Base-by-base conservation (phyloP, 92 coral and sea anemone species). In the Porites rus region DNA sequence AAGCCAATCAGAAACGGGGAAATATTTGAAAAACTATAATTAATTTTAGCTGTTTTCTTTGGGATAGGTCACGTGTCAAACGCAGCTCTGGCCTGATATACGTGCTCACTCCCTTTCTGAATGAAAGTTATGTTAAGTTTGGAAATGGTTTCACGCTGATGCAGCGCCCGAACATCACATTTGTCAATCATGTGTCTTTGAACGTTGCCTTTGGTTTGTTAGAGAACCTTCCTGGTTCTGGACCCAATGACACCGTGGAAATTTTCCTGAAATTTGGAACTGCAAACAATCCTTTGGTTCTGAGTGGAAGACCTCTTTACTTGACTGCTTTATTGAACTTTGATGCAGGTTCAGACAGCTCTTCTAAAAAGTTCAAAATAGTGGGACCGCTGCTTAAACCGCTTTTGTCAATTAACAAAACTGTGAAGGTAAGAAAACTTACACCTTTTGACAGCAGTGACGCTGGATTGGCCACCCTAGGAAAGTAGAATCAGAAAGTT, bases 301-400 rank as follows among this genome's bases (percentile, higher is more conserved):
- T 97, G 20, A 95, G 98, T 76, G 99, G 99, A 14, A 91, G 98
- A 63, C 64, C 62, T 51, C 90, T 93, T 11, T 58, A 52, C 52
- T 69, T 97, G 75, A 52, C 75, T 21, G 90, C 86, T 38, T 51
- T 56, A 5, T 78, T 97, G 54, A 20, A 59, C 1, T 93, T 74
- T 70, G 83, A 92, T 79, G 94, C 93, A 31, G 94, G 95, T 10
- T 85, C 84, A 9, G 85, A 87, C 58, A 38, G 71, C 4, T 82
- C 88, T 7, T 62, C 84, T 1, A 86, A 88, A 52, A 60, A 22
- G 69, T 94, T 97, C 74, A 78, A 80, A 72, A 83, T 97, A 51
- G 80, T 94, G 0, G 98, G 99, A 38, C 96, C 98, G 3, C 79
- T 97, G 72, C 66, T 92, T 25, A 93, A 92, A 70, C 99, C 99